Evolutionary conservation across 2,888 invertebrate genomes (phyloP), one percentile per base, ranked within the genome.

Genomic region (Pelosia muscerda): DNA sequence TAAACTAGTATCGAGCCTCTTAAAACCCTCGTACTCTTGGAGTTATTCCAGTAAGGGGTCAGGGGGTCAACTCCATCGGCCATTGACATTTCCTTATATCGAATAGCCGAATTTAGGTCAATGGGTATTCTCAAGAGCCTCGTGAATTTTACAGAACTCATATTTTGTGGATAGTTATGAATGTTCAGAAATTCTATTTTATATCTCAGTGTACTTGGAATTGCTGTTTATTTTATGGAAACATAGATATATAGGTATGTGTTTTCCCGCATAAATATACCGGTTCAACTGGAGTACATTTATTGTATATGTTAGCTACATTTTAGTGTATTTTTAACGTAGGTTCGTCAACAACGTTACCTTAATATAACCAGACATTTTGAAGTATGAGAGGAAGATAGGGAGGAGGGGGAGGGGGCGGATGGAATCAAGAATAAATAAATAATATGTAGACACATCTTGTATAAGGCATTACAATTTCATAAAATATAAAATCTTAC

Each of bases 51-150:
- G 57, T 53, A 22, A 61, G 66, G 72, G 80, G 73, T 80, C 66
- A 81, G 55, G 62, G 68, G 80, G 77, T 81, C 74, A 70, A 53
- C 71, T 72, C 59, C 59, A 63, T 68, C 76, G 79, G 74, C 65
- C 81, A 74, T 77, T 75, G 82, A 79, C 82, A 72, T 78, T 74
- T 63, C 73, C 72, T 75, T 73, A 69, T 76, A 82, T 76, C 75
- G 71, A 75, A 79, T 81, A 66, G 31, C 65, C 63, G 61, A 69
- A 80, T 82, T 73, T 75, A 67, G 83, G 83, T 81, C 83, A 83
- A 79, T 78, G 75, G 74, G 65, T 71, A 71, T 57, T 70, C 71
- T 66, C 68, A 58, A 64, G 76, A 67, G 71, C 60, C 67, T 64
- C 34, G 56, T 56, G 34, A 22, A 63, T 54, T 63, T 54, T 19